These are phyloP conservation scores for Pachypanchax playfairii DNA, from an alignment of 2,113 vertebrate species.

Conservation along the genomic window DNA sequence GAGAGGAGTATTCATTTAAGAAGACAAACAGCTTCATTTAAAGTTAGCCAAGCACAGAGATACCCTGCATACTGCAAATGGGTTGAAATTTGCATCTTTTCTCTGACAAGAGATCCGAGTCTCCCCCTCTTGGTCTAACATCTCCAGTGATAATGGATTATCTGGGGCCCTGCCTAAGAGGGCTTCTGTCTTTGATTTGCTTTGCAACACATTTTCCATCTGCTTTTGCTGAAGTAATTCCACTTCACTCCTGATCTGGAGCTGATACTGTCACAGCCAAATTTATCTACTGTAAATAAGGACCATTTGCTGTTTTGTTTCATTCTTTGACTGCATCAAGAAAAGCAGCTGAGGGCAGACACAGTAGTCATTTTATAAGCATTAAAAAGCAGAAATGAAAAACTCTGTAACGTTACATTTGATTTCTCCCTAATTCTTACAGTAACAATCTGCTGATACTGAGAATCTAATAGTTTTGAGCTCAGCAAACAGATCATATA, in stretches of 20 bases:
- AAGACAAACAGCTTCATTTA: slow-evolving; percentile 75
- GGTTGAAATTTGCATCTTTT: slow-evolving; percentile 58
- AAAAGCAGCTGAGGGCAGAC: slow-evolving; percentile 2
- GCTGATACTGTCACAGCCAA: slow-evolving; percentile 43
- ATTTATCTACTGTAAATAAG: slow-evolving; percentile 40
- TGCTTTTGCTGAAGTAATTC: slow-evolving; percentile 35
- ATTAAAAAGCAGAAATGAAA: slow-evolving; percentile 34
- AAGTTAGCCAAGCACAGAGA: slow-evolving; percentile 63
- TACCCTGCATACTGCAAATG: slow-evolving; percentile 42
- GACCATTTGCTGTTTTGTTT: slow-evolving; percentile 36
- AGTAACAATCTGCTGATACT: slow-evolving; percentile 18
- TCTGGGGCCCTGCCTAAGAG: slow-evolving; percentile 39
- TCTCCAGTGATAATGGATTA: slow-evolving; percentile 57
- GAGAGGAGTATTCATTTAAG: slow-evolving; percentile 58
- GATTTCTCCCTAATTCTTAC: slow-evolving; percentile 31
- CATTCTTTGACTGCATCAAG: slow-evolving; percentile 19
- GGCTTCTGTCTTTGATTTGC: slow-evolving; percentile 54
- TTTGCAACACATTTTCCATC: slow-evolving; percentile 42
- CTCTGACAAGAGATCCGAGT: slow-evolving; percentile 11
- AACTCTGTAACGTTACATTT: slow-evolving; percentile 22
- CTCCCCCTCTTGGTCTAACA: slow-evolving; percentile 24
- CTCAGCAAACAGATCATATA: slow-evolving; percentile 15
- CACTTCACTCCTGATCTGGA: slow-evolving; percentile 30
- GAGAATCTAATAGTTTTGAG: slow-evolving; percentile 38
- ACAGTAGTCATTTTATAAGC: slow-evolving; percentile 36